Conservation (phyloP, 2,888 invertebrate genomes). For the Limenitis arthemis region DNA sequence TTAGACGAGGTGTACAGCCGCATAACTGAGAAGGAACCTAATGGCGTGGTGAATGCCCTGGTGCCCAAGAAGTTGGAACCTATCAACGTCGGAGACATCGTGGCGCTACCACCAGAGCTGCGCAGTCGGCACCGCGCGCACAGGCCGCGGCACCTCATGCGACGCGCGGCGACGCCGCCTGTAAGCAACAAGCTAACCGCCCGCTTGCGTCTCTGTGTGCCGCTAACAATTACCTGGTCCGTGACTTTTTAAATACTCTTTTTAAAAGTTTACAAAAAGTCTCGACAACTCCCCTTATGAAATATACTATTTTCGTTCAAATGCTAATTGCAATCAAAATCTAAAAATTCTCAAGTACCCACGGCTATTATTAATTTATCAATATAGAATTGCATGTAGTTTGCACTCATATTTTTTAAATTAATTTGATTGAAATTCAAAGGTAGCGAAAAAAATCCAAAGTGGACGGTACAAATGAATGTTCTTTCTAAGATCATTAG, state of each 20-base stretch:
- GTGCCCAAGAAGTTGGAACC: conserved; percentile 43
- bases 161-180: conserved; percentile 70
- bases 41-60: conserved; percentile 38
- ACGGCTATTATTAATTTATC: too few species aligned
- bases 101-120: conserved; percentile 59
- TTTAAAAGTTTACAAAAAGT: background rate
- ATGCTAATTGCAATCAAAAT: too few species aligned
- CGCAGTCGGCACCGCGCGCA: conserved; percentile 55
- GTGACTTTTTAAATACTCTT: conserved; percentile 40
- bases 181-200: conserved; percentile 66
- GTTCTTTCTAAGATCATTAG: conserved; percentile 2
- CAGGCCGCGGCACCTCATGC: conserved; percentile 63
- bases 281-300: background rate
- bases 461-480: conserved; percentile 2
- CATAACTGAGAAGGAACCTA: conserved; percentile 48
- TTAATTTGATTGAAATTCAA: background rate
- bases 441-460: conserved; percentile 13
- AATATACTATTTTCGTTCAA: background rate
- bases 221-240: conserved; percentile 64
- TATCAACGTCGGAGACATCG: conserved; percentile 55
- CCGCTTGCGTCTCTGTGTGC: conserved; percentile 58
- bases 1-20: conserved; percentile 80
- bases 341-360: background rate
- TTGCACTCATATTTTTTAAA: conserved; percentile 3
- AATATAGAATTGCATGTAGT: conserved; percentile 23